A percentile compares a stretch with the other conserved stretches of the same genome.
Conservation (phyloP, 1,140 invertebrate genomes). For the Sitodiplosis mosellana region DNA sequence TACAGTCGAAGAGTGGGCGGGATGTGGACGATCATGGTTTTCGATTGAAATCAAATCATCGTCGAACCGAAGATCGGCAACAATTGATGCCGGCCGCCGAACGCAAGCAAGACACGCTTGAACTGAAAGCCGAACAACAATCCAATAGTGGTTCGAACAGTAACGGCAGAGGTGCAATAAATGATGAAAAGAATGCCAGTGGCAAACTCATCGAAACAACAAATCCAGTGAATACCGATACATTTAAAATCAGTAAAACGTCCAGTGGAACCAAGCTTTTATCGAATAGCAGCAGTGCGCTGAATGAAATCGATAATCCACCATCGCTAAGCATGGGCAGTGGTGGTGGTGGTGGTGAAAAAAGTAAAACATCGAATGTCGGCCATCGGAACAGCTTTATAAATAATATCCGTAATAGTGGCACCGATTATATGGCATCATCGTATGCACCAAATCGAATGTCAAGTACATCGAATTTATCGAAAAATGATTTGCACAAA, state of each 20-base stretch:
- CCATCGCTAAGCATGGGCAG: neutral
- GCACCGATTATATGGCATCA: neutral
- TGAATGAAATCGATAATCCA: neutral
- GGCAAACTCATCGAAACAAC: no score
- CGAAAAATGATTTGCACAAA: neutral
- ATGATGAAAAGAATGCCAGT: neutral
- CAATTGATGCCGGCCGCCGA: neutral
- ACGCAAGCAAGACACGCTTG: neutral
- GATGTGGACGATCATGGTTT: neutral
- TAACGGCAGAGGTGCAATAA: neutral
- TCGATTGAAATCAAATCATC: neutral
- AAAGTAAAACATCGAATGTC: neutral
- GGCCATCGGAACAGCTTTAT: neutral
- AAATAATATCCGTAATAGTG: neutral
- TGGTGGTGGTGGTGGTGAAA: neutral
- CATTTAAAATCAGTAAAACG: constrained; percentile 3
- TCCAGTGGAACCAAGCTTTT: neutral
- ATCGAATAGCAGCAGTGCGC: neutral
- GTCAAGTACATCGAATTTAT: constrained; percentile 4
- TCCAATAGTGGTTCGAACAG: neutral
- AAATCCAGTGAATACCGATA: constrained; percentile 2
- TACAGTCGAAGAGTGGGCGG: neutral
- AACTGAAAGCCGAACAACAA: neutral
- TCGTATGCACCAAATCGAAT: constrained; percentile 1
- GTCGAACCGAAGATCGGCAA: neutral